Conservation (phyloP, 2,888 invertebrate species). For the Orthonevra nobilis region DNA sequence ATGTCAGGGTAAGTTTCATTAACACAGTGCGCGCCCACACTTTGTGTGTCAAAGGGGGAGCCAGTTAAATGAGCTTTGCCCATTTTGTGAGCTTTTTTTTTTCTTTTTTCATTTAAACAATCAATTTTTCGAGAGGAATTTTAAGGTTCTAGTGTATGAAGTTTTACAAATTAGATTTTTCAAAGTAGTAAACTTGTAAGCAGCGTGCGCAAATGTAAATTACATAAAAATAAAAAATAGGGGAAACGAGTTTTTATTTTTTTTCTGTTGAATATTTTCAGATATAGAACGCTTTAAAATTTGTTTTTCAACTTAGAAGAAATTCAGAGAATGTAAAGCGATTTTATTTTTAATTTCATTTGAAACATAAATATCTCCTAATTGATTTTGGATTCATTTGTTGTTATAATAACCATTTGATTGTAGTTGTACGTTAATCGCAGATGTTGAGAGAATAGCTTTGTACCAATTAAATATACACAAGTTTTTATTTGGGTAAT, state of each 20-base stretch:
- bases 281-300: constrained; percentile 23
- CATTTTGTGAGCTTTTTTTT: constrained; percentile 7
- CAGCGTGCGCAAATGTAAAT: constrained; percentile 34
- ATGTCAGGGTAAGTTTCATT: constrained; percentile 65
- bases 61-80: too few species aligned
- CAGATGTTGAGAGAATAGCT: too few species aligned
- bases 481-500: too few species aligned
- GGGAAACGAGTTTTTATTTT: too few species aligned
- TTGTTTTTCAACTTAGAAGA: constrained; percentile 49
- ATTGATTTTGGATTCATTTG: constrained; percentile 9
- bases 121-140: too few species aligned
- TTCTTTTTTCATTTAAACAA: too few species aligned
- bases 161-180: too few species aligned
- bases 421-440: too few species aligned
- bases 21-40: not conserved
- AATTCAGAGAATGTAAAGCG: too few species aligned
- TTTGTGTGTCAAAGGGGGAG: too few species aligned
- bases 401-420: too few species aligned
- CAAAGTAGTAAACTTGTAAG: constrained; percentile 18
- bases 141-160: not conserved
- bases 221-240: constrained; percentile 54
- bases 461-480: too few species aligned
- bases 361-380: constrained; percentile 3
- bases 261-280: constrained; percentile 23
- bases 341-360: not conserved